Percentiles rank a stretch among this genome's conserved stretches.
Evolutionary conservation across 2,113 vertebrate genomes (phyloP).

Genomic region (Pongo pygmaeus): DNA sequence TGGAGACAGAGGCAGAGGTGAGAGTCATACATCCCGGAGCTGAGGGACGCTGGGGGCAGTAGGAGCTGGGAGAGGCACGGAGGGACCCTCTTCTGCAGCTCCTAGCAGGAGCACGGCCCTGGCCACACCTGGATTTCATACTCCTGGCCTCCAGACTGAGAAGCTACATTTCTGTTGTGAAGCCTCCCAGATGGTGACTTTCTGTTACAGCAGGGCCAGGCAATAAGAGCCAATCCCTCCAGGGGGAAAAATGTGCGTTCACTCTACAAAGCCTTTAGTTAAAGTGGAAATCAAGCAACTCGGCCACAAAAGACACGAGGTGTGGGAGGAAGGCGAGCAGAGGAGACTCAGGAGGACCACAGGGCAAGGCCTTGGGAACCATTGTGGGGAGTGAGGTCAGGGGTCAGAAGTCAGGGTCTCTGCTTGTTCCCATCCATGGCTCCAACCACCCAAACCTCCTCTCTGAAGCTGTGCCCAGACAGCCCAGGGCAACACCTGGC

Average conservation of each 20-base stretch:
- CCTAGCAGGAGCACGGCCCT: background rate
- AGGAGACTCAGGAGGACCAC: background rate
- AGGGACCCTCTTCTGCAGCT: background rate
- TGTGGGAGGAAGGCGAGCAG: background rate
- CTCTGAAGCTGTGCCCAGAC: background rate
- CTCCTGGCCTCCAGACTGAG: background rate
- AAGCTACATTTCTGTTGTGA: background rate
- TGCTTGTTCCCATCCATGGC: no score
- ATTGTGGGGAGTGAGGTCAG: background rate
- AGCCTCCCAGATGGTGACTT: background rate
- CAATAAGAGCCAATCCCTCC: background rate
- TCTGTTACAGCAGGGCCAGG: background rate
- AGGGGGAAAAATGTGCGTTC: accelerated
- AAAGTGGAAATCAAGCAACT: background rate
- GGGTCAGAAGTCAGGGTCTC: background rate
- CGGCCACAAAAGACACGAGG: background rate
- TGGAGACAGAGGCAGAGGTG: background rate
- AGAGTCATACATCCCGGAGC: no score
- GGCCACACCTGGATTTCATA: background rate
- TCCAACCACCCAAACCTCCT: background rate
- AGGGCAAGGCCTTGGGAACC: background rate
- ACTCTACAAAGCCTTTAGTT: background rate
- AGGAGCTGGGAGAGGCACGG: background rate
- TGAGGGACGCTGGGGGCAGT: accelerated
- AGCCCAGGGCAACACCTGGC: no score